phyloP scores from a whole-genome alignment of 1,140 invertebrate species.

The Helicorthomorpha holstii region DNA sequence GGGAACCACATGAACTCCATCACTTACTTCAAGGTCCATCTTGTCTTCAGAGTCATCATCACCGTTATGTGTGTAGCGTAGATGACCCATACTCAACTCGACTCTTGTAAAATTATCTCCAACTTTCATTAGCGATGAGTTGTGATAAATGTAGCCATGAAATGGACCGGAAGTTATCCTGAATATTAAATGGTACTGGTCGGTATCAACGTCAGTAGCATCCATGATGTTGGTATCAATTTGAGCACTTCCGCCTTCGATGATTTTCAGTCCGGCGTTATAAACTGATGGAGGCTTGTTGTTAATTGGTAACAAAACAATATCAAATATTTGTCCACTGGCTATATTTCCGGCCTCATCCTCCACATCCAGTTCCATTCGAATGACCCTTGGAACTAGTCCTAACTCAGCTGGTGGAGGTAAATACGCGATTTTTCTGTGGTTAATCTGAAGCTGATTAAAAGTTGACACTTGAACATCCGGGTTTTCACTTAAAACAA shows the following conservation, averaged over 20 bases:
- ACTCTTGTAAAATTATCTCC: constrained; percentile 21
- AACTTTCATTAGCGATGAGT: constrained; percentile 14
- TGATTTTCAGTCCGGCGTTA: constrained; percentile 20
- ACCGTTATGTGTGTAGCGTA: constrained; percentile 21
- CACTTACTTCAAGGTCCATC: constrained; percentile 24
- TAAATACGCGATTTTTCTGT: constrained; percentile 26
- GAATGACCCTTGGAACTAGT: constrained; percentile 22
- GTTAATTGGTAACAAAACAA: constrained; percentile 24
- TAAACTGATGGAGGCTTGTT: constrained; percentile 25
- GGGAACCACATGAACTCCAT: constrained; percentile 25
- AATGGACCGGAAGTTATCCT: constrained; percentile 20
- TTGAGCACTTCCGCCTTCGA: constrained; percentile 21
- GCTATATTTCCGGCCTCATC: constrained; percentile 24
- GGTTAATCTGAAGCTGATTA: constrained; percentile 25
- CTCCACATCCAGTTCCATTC: constrained; percentile 24
- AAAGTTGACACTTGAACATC: constrained; percentile 18
- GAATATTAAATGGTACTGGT: constrained; percentile 18
- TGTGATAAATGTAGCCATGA: constrained; percentile 23
- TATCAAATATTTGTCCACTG: constrained; percentile 21
- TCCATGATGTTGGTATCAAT: constrained; percentile 22
- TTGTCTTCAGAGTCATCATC: constrained; percentile 20
- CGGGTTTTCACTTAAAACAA: constrained; percentile 22
- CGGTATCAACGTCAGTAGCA: constrained; percentile 24
- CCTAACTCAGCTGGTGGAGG: constrained; percentile 25
- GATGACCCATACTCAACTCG: constrained; percentile 19